phyloP scores from a whole-genome alignment of 2,113 vertebrate genomes.

The Callopanchax toddi region DNA sequence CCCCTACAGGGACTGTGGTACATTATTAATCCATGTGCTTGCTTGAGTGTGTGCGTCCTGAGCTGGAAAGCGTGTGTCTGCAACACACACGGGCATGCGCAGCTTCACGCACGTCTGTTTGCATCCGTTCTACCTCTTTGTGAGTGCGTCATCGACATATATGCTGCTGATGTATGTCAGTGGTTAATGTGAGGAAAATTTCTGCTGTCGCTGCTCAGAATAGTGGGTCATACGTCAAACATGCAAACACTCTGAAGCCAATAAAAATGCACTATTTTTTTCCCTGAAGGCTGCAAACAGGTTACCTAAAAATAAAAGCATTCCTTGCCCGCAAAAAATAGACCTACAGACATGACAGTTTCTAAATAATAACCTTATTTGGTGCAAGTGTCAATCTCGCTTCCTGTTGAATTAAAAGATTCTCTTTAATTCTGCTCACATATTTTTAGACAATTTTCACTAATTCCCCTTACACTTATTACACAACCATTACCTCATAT shows the following conservation, averaged over 20 bases:
- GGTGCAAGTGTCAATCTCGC: neutral
- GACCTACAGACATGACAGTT: neutral
- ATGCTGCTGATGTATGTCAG: neutral
- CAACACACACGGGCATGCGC: neutral
- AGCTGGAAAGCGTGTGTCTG: conserved; percentile 27
- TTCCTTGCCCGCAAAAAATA: neutral
- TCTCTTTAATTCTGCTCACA: neutral
- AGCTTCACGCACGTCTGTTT: neutral
- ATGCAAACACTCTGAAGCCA: neutral
- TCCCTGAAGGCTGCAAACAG: neutral
- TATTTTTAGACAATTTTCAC: too few relatives aligned
- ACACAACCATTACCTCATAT: neutral
- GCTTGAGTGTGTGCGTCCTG: conserved; percentile 31
- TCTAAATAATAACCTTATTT: neutral
- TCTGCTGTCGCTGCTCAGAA: neutral
- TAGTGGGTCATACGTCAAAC: neutral
- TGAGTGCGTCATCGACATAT: neutral
- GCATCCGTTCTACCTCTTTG: neutral
- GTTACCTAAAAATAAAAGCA: neutral
- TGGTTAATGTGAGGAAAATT: neutral
- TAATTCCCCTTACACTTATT: neutral
- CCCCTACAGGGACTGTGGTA: conserved; percentile 62
- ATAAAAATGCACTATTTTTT: neutral
- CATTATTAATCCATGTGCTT: conserved; percentile 69
- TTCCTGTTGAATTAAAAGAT: neutral